phyloP scores from a whole-genome alignment of 2,113 vertebrate genomes.

The Nematolebias whitei region DNA sequence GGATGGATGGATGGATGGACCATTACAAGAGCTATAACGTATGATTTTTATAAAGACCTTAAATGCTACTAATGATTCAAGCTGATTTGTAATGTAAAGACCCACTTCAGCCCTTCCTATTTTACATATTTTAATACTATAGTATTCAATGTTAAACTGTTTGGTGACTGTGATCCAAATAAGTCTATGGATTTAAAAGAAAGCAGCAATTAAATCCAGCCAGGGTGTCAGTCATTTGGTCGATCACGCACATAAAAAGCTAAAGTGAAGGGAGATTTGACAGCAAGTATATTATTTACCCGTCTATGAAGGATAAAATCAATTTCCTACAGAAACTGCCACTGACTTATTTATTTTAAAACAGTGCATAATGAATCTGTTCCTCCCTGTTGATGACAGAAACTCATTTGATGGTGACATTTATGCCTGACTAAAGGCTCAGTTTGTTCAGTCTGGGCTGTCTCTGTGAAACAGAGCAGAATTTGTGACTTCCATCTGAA shows the following conservation, averaged over 20 bases:
- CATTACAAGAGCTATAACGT: too few relatives aligned
- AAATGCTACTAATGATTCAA: too few relatives aligned
- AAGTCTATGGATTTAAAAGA: too few relatives aligned
- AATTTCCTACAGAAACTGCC: conserved; percentile 13
- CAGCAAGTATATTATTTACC: background rate
- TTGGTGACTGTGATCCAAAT: too few relatives aligned
- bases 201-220: too few relatives aligned
- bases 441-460: conserved; percentile 22
- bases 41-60: too few relatives aligned
- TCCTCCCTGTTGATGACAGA: background rate
- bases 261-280: background rate
- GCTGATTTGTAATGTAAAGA: too few relatives aligned
- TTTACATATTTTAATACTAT: too few relatives aligned
- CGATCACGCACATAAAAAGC: background rate
- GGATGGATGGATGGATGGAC: too few relatives aligned
- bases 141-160: too few relatives aligned
- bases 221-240: background rate
- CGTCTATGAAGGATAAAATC: conserved; percentile 2
- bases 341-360: background rate
- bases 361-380: too few relatives aligned
- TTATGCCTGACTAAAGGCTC: conserved; percentile 21
- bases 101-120: too few relatives aligned
- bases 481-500: background rate
- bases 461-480: conserved; percentile 16
- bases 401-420: conserved; percentile 34